Evolutionary conservation across 2,888 invertebrate species (phyloP).

Genomic region (Drosophila paramelanica): DNA sequence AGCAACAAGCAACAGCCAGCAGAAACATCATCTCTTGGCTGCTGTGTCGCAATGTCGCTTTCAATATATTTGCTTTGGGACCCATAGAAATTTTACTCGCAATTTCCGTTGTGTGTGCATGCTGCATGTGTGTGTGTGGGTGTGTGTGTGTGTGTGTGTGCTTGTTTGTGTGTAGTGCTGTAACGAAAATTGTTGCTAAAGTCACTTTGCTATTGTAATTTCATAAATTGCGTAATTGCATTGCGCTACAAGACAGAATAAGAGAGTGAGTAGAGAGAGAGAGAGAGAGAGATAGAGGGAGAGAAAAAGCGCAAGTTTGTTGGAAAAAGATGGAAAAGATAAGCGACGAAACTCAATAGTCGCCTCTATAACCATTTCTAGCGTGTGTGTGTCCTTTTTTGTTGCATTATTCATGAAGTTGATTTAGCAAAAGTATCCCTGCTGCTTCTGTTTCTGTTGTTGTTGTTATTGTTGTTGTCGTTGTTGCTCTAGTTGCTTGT

Average conservation of each 20-base stretch:
- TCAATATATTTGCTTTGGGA: constrained; percentile 38
- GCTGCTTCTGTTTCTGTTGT: constrained; percentile 7
- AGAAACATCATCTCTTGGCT: constrained; percentile 37
- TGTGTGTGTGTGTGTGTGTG: constrained; percentile 11
- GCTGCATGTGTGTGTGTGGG: constrained; percentile 16
- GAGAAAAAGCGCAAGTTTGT: not conserved
- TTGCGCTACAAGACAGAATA: constrained; percentile 16
- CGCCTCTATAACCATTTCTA: constrained; percentile 4
- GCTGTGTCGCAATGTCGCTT: constrained; percentile 30
- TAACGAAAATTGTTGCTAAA: constrained; percentile 58
- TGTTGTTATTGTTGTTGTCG: constrained; percentile 2
- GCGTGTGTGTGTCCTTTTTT: constrained; percentile 17
- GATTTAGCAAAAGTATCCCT: constrained; percentile 45
- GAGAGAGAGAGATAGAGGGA: not conserved
- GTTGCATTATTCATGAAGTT: constrained; percentile 61
- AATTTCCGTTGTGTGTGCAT: constrained; percentile 50
- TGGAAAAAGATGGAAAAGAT: constrained; percentile 27
- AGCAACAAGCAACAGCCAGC: constrained; percentile 4
- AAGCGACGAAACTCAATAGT: constrained; percentile 50
- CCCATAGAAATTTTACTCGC: constrained; percentile 46
- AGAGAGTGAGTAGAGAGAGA: not conserved
- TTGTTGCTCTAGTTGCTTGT: constrained; percentile 1
- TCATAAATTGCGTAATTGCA: constrained; percentile 74
- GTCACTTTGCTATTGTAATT: constrained; percentile 64
- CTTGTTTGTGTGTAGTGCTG: constrained; percentile 14